These are phyloP conservation scores for Carcinoscorpius rotundicauda DNA, from an alignment of 1,140 invertebrate species.

Conservation along the genomic window DNA sequence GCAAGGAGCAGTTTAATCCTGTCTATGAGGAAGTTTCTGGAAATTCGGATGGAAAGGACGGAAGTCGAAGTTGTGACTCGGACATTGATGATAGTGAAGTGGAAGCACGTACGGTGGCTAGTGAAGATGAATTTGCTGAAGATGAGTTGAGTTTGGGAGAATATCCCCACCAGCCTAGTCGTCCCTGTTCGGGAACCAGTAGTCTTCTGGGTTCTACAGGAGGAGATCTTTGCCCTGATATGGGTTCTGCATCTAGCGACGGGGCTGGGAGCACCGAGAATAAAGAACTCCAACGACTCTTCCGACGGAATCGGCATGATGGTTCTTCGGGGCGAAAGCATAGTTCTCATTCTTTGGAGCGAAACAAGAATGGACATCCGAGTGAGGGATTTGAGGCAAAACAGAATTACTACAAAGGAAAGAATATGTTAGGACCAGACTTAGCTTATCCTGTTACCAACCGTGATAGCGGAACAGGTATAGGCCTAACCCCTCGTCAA, in stretches of 20 bases:
- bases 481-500: slow-evolving; percentile 8
- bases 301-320: slow-evolving; percentile 1
- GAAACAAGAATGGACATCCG: slow-evolving; percentile 21
- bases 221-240: slow-evolving; percentile 21
- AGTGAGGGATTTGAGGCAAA: slow-evolving; percentile 21
- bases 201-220: slow-evolving; percentile 21
- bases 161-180: slow-evolving; percentile 15
- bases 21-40: slow-evolving; percentile 25
- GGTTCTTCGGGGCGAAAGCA: background rate
- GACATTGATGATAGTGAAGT: slow-evolving; percentile 23
- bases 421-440: slow-evolving; percentile 21
- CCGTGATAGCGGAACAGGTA: background rate
- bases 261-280: slow-evolving; percentile 12
- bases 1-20: slow-evolving; percentile 22
- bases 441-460: slow-evolving; percentile 10
- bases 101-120: slow-evolving; percentile 17
- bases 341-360: slow-evolving; percentile 18
- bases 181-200: slow-evolving; percentile 21
- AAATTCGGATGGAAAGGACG: slow-evolving; percentile 17
- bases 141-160: slow-evolving; percentile 24
- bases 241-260: slow-evolving; percentile 16
- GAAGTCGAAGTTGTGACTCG: slow-evolving; percentile 14
- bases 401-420: slow-evolving; percentile 21
- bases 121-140: slow-evolving; percentile 25
- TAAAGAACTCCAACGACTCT: slow-evolving; percentile 6